Evolutionary conservation across 2,888 invertebrate genomes (phyloP).

Genomic region (Archaeoteleia sp.): DNA sequence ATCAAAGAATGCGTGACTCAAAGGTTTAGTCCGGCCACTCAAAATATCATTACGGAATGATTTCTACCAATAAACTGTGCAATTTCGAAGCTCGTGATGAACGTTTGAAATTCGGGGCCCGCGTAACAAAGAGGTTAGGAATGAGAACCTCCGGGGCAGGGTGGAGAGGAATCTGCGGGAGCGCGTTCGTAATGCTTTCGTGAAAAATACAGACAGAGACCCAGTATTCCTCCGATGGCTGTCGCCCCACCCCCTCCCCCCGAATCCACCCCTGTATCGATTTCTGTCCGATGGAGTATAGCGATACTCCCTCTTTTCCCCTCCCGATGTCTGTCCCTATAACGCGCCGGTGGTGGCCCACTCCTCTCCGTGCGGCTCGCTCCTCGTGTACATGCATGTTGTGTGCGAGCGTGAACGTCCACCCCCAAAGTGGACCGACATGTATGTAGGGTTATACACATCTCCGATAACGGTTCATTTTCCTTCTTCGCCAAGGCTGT

Average conservation of each 20-base stretch:
- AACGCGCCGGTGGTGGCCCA: slow-evolving; percentile 28
- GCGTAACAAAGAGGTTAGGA: slow-evolving; percentile 15
- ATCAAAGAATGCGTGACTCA: no score
- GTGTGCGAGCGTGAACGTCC: slow-evolving; percentile 56
- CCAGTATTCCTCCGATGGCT: slow-evolving; percentile 33
- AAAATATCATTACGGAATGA: no score
- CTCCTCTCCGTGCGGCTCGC: slow-evolving; percentile 2
- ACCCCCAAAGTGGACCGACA: slow-evolving; percentile 50
- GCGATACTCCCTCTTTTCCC: slow-evolving; percentile 36
- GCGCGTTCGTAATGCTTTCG: slow-evolving; percentile 66
- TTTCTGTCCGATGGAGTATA: slow-evolving; percentile 63
- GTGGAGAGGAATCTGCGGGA: slow-evolving; percentile 57
- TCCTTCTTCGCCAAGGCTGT: background rate
- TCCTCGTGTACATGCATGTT: slow-evolving; percentile 21
- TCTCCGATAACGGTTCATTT: slow-evolving; percentile 21
- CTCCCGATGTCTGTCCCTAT: slow-evolving; percentile 29
- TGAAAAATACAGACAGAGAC: slow-evolving; percentile 66
- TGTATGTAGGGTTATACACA: slow-evolving; percentile 17
- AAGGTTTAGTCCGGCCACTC: no score
- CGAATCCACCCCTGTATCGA: slow-evolving; percentile 65
- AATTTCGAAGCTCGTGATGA: no score
- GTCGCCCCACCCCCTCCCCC: slow-evolving; percentile 43
- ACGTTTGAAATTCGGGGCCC: background rate
- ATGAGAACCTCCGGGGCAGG: slow-evolving; percentile 56
- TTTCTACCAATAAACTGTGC: no score